Evolutionary conservation across 2,797 vertebrate species (phyloP), one percentile per base, ranked within the genome.

Genomic region (Catharus ustulatus): DNA sequence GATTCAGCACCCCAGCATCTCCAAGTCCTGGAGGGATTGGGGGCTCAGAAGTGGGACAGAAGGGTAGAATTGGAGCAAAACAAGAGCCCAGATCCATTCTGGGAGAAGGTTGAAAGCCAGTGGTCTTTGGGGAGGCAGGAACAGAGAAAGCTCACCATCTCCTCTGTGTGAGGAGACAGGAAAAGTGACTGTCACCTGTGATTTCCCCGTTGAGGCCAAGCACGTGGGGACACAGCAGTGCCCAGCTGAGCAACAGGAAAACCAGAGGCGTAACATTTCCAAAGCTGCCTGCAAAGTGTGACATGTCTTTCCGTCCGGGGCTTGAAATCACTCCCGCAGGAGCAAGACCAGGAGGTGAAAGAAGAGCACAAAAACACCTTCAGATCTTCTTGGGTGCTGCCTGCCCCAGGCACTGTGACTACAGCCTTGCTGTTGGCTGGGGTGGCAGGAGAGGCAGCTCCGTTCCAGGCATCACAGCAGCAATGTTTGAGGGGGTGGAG

Each of bases 191-290:
- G 55, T 34, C 72, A 93, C 82, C 90, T 95, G 64, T 67, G 36
- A 86, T 95, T 95, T 94, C 94, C 68, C 16, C 95, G 90, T 26
- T 3, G 9, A 5, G 14, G 84, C 22, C 1, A 4, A 54, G 63
- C 43, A n/a, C 0, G 0, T 66, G 71, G 36, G 45, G 36, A 43
- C 43, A 67, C 0, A 0, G 48, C 82, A 64, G 45, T 5, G 0
- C 57, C 22, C 55, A 8, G 79, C 82, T 87, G 77, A 90, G 58
- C 69, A 94, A 95, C 92, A 94, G 92, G 92, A 96, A 96, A 92
- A 94, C 80, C 90, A 96, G 54, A 92, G 36, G 71, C 3, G 9
- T 52, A 95, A 32, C 83, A 74, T 80, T 87, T 91, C 82, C 64
- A 89, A 87, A 95, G 61, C 48, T 2, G 49, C 55, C 59, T 79